Conservation (phyloP, 2,797 vertebrate genomes). For the Clarias fuscus region DNA sequence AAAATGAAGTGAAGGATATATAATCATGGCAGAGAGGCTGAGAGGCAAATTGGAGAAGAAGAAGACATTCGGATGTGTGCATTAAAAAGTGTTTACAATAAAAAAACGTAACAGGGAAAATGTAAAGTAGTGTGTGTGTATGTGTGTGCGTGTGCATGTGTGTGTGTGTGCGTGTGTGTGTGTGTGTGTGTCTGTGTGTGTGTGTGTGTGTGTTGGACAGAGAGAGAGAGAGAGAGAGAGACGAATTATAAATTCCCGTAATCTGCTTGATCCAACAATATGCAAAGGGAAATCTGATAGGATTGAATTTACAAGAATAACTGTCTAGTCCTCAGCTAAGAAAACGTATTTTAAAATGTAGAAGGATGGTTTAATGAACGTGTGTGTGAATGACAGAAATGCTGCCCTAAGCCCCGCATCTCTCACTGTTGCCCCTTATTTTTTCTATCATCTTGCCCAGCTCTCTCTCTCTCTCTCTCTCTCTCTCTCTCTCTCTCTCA, state of each 20-base stretch:
- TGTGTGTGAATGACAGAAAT: constrained; percentile 26
- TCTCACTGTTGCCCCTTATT: constrained; percentile 36
- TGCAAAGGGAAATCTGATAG: neutral
- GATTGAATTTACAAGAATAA: neutral
- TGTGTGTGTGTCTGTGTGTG: neutral
- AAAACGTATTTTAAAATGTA: neutral
- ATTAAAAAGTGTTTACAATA: neutral
- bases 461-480: neutral
- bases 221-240: neutral
- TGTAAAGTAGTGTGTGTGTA: neutral
- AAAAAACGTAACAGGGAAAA: constrained; percentile 1
- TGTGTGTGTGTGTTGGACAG: neutral
- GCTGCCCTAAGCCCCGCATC: constrained; percentile 26
- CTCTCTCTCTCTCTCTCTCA: neutral
- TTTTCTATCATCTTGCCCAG: constrained; percentile 35
- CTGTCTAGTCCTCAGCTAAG: neutral
- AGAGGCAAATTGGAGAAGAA: constrained; percentile 11
- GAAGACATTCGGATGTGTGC: neutral
- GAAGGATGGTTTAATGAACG: neutral
- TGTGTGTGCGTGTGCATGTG: constrained; percentile 14
- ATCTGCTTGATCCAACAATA: neutral
- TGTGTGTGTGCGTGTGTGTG: constrained; percentile 3
- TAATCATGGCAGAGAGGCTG: constrained; percentile 23
- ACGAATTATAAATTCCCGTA: neutral
- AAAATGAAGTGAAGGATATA: constrained; percentile 23